A percentile compares a stretch with the other conserved stretches of the same genome.
Evolutionary conservation across 2,888 invertebrate genomes (phyloP).

Genomic region (Caenorhabditis sp.): DNA sequence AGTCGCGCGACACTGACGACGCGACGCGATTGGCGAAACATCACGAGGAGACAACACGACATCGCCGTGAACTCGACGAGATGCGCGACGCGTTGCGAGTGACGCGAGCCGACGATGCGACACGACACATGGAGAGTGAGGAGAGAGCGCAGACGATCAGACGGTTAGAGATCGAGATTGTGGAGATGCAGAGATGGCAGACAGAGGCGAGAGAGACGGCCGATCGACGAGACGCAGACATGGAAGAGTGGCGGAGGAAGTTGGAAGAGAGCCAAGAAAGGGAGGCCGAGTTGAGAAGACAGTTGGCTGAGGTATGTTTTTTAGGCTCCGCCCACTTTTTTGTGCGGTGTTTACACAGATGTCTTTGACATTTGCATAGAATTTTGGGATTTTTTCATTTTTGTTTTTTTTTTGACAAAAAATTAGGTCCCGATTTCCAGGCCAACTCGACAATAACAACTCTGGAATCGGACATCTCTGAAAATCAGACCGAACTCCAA

Average conservation of each 20-base stretch:
- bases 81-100: slow-evolving; percentile 28
- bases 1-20: slow-evolving; percentile 18
- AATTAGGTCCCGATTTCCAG: not conserved
- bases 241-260: slow-evolving; percentile 29
- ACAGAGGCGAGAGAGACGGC: slow-evolving; percentile 25
- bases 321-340: slow-evolving; percentile 25
- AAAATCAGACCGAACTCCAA: not conserved
- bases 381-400: not conserved
- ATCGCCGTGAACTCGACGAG: slow-evolving; percentile 34
- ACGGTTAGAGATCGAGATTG: slow-evolving; percentile 35
- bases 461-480: not conserved
- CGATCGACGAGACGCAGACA: slow-evolving; percentile 39
- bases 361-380: slow-evolving; percentile 10
- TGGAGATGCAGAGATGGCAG: slow-evolving; percentile 24
- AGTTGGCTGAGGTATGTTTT: slow-evolving; percentile 32
- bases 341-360: slow-evolving; percentile 21
- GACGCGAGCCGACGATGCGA: slow-evolving; percentile 33
- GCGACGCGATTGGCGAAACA: slow-evolving; percentile 15
- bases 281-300: slow-evolving; percentile 40
- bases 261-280: slow-evolving; percentile 38
- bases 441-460: not conserved
- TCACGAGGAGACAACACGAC: slow-evolving; percentile 30
- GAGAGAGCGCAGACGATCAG: slow-evolving; percentile 27
- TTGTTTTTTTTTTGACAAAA: slow-evolving; percentile 6
- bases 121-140: slow-evolving; percentile 35